phyloP scores from a whole-genome alignment of 2,888 invertebrate genomes.

The Agelastica alni region DNA sequence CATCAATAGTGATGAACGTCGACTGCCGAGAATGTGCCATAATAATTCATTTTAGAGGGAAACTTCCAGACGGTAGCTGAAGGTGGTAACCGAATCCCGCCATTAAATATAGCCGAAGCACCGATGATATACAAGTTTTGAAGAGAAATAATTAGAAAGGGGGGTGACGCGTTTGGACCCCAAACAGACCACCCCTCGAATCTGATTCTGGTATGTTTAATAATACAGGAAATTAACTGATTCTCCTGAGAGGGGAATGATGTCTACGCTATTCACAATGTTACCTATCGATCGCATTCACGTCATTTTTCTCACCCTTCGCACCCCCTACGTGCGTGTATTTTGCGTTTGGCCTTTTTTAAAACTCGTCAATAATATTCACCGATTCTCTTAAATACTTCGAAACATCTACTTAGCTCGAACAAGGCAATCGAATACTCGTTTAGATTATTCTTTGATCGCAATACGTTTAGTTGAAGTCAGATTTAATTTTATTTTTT shows the following conservation, averaged over 20 bases:
- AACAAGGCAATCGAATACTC: no score
- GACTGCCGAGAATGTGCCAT: no score
- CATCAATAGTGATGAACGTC: no score
- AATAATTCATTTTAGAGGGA: not conserved
- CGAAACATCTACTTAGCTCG: no score
- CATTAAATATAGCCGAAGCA: conserved; percentile 1
- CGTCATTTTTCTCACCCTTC: conserved; percentile 15
- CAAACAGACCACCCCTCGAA: not conserved
- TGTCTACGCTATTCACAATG: conserved; percentile 14
- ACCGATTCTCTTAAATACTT: no score
- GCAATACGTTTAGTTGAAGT: no score
- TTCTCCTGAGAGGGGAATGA: conserved; percentile 12
- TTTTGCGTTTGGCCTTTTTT: conserved; percentile 13
- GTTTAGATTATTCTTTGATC: no score
- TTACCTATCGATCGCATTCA: conserved; percentile 17
- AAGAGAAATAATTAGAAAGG: conserved; percentile 12
- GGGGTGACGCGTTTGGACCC: conserved; percentile 2
- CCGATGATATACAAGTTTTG: conserved; percentile 15
- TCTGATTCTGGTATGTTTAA: conserved; percentile 15
- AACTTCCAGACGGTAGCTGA: not conserved
- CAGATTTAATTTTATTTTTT: no score
- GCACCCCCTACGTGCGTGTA: conserved; percentile 13
- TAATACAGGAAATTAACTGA: conserved; percentile 23
- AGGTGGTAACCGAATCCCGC: not conserved
- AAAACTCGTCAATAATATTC: conserved; percentile 8